phyloP scores from a whole-genome alignment of 2,888 invertebrate species.

The Unio pictorum region DNA sequence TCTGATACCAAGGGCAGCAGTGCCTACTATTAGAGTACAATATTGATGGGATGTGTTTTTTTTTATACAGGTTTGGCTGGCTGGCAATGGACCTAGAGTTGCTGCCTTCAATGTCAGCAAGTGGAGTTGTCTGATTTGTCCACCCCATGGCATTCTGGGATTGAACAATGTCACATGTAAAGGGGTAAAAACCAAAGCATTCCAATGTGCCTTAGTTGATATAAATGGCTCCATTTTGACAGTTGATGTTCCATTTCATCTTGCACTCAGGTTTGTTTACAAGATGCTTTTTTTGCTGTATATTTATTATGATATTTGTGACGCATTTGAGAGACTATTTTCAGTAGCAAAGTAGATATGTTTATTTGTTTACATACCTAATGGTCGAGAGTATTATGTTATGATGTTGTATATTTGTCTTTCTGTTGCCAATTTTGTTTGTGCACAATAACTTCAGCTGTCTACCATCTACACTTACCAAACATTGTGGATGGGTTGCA shows the following conservation, averaged over 20 bases:
- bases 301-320: neutral
- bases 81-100: conserved; percentile 91
- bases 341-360: too few relatives aligned
- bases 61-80: conserved; percentile 80
- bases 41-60: neutral
- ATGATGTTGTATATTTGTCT: too few relatives aligned
- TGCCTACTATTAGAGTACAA: too few relatives aligned
- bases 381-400: too few relatives aligned
- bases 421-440: too few relatives aligned
- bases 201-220: conserved; percentile 84
- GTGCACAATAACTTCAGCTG: too few relatives aligned
- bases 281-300: neutral
- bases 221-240: conserved; percentile 87
- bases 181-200: conserved; percentile 56
- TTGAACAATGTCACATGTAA: conserved; percentile 75
- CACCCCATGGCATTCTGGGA: conserved; percentile 86
- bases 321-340: too few relatives aligned
- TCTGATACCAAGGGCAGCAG: too few relatives aligned
- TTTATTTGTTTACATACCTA: too few relatives aligned
- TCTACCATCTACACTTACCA: too few relatives aligned
- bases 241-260: conserved; percentile 91
- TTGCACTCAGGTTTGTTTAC: conserved; percentile 78
- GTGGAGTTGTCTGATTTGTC: conserved; percentile 80
- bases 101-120: conserved; percentile 93
- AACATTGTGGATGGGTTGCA: too few relatives aligned